These are phyloP conservation scores for Branchipolynoe longqiensis DNA, from an alignment of 2,888 invertebrate genomes.

Conservation along the genomic window DNA sequence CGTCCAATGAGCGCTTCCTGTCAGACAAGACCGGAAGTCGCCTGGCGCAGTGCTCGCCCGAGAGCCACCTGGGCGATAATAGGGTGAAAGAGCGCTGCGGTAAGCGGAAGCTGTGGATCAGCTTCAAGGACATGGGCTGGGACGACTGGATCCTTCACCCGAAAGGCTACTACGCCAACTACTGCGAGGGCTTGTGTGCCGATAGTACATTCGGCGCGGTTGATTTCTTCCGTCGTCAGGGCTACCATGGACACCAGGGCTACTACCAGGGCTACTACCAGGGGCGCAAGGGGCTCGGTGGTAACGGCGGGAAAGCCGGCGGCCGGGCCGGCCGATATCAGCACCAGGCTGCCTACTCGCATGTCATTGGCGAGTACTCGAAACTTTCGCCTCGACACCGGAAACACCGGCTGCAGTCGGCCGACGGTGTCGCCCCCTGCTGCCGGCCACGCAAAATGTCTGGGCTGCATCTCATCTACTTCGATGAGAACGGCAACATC, in stretches of 20 bases:
- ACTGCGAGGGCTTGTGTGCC: slow-evolving; percentile 95
- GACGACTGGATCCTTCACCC: slow-evolving; percentile 97
- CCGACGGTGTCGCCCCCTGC: slow-evolving; percentile 88
- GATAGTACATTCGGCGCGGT: too few relatives aligned
- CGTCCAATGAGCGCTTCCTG: not conserved
- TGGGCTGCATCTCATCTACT: slow-evolving; percentile 95
- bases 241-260: too few relatives aligned
- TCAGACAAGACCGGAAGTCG: not conserved
- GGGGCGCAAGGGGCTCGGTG: too few relatives aligned
- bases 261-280: too few relatives aligned
- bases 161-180: slow-evolving; percentile 95
- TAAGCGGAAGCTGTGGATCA: slow-evolving; percentile 94
- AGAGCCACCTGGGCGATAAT: not conserved
- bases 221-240: too few relatives aligned
- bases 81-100: slow-evolving; percentile 84
- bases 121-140: slow-evolving; percentile 95
- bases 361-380: not conserved
- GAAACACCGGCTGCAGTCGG: not conserved
- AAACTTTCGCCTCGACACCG: not conserved
- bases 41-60: not conserved
- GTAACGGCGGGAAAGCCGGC: not conserved
- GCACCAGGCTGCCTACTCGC: not conserved
- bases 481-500: slow-evolving; percentile 93
- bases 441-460: slow-evolving; percentile 96
- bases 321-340: not conserved